Conservation (phyloP, 1,140 invertebrate genomes). For the Centruroides vittatus region DNA sequence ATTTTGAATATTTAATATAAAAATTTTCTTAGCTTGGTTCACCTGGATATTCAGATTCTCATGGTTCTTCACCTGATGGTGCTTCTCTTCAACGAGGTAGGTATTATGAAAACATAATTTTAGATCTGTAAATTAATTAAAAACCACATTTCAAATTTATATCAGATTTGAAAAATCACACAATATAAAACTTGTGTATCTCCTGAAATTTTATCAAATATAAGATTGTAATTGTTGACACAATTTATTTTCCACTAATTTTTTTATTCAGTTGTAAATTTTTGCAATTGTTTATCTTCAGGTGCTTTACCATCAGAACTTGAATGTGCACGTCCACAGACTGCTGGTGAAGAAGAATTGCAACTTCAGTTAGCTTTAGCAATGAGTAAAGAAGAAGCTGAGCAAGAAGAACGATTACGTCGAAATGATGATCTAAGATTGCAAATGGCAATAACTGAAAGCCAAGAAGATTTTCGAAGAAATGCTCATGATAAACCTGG, state of each 20-base stretch:
- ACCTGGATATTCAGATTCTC: constrained; percentile 5
- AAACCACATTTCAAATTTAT: too few species aligned
- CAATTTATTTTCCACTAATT: not conserved
- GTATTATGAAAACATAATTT: not conserved
- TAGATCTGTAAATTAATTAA: too few species aligned
- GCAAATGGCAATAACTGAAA: constrained; percentile 84
- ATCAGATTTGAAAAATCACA: too few species aligned
- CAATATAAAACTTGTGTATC: too few species aligned
- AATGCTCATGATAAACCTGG: not conserved
- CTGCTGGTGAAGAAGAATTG: constrained; percentile 92
- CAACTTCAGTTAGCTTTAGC: constrained; percentile 94
- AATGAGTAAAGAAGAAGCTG: constrained; percentile 96
- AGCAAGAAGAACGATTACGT: constrained; percentile 84
- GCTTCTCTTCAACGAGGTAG: constrained; percentile 2
- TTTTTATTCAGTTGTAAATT: not conserved
- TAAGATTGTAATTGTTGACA: not conserved
- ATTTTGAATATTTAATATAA: too few species aligned
- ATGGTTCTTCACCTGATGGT: constrained; percentile 11
- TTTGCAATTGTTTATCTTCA: not conserved
- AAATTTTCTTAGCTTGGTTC: too few species aligned
- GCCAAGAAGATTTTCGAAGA: constrained; percentile 60
- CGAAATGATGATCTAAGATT: constrained; percentile 85
- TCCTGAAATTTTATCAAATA: too few species aligned
- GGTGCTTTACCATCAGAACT: constrained; percentile 46
- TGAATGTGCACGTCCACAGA: constrained; percentile 85